These are phyloP conservation scores for Macaca fascicularis DNA, from an alignment of 2,113 vertebrate genomes.

Conservation along the genomic window T2T-MFA8v1.1 NC_088392.1:57544501-57545000, in stretches of 20 bases:
- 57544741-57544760: neutral
- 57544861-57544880: neutral
- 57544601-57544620: neutral
- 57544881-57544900: neutral
- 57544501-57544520: rapidly evolving
- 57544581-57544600: neutral
- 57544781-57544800: neutral
- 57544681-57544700: neutral
- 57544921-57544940: neutral
- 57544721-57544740: neutral
- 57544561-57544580: neutral
- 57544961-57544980: neutral
- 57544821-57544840: neutral
- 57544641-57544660: neutral
- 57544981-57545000: neutral
- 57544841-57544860: neutral
- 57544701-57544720: neutral
- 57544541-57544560: neutral
- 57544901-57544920: neutral
- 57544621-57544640: neutral
- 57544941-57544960: neutral
- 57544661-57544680: neutral
- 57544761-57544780: neutral
- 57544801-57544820: neutral
- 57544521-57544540: neutral